Percentiles rank a stretch among this genome's conserved stretches.
phyloP scores from a whole-genome alignment of 1,140 invertebrate genomes.

The Bombus confusus region DNA sequence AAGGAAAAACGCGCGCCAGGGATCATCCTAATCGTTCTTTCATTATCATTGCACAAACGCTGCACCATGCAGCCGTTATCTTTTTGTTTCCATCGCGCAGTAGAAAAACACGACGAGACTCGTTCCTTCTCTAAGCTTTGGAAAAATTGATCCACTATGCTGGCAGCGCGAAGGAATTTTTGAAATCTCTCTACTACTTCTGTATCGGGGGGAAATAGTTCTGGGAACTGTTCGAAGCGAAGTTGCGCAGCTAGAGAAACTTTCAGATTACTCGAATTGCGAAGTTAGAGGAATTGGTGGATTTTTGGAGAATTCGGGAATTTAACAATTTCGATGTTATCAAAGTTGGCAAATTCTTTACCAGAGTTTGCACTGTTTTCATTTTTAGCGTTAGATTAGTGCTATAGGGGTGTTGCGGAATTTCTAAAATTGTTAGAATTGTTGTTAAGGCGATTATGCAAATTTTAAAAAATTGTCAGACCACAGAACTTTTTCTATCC shows the following conservation, averaged over 20 bases:
- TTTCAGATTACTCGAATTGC: not conserved
- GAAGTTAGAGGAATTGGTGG: too few relatives aligned
- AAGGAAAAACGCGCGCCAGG: not conserved
- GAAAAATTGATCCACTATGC: not conserved
- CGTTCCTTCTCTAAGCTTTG: not conserved
- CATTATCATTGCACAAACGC: not conserved
- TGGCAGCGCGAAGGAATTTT: not conserved
- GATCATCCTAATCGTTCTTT: not conserved
- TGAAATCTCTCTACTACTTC: not conserved
- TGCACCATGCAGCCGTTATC: not conserved
- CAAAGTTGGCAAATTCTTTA: not conserved
- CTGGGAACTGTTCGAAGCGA: not conserved
- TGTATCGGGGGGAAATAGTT: not conserved
- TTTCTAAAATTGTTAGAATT: not conserved
- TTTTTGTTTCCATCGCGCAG: not conserved
- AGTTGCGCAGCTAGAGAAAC: not conserved
- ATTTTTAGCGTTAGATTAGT: not conserved
- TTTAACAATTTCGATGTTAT: not conserved
- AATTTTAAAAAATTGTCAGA: not conserved
- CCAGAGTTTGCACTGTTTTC: not conserved
- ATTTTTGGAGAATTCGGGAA: not conserved
- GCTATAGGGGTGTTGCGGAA: not conserved
- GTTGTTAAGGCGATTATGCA: not conserved
- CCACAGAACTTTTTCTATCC: not conserved
- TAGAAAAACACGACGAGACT: not conserved